Conservation (phyloP, 1,140 invertebrate species). For the Physella acuta region DNA sequence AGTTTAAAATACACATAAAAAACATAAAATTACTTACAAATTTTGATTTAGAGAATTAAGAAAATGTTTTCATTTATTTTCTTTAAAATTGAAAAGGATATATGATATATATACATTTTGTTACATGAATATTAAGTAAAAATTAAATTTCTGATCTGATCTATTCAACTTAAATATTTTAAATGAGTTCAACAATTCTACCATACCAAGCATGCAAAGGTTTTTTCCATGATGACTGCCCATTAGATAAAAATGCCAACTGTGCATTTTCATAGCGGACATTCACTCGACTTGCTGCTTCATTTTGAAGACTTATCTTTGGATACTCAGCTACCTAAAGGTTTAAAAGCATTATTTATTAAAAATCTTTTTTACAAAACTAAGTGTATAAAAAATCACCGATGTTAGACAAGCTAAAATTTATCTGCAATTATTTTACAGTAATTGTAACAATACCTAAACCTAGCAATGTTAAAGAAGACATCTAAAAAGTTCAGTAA, state of each 20-base stretch:
- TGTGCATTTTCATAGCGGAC: constrained; percentile 13
- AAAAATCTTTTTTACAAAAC: no score
- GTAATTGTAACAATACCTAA: no score
- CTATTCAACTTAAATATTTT: not conserved
- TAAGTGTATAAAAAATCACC: no score
- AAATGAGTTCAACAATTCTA: no score
- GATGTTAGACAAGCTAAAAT: no score
- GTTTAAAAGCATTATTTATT: no score
- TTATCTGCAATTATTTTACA: no score
- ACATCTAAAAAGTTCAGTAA: no score
- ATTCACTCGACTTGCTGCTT: constrained; percentile 2
- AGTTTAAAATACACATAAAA: no score
- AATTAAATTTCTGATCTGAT: not conserved
- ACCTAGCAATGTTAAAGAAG: no score
- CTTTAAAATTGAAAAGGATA: not conserved
- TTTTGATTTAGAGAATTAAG: not conserved
- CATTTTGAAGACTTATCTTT: not conserved
- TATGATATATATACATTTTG: not conserved
- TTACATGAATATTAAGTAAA: not conserved
- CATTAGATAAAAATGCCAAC: constrained; percentile 4
- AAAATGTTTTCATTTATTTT: not conserved
- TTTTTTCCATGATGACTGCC: constrained; percentile 18
- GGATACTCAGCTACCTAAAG: constrained; percentile 10
- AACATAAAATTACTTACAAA: no score
- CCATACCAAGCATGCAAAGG: constrained; percentile 12